Evolutionary conservation across 2,797 vertebrate species (phyloP), one percentile per base, ranked within the genome.

Genomic region (Gallinago nigripennis): DNA sequence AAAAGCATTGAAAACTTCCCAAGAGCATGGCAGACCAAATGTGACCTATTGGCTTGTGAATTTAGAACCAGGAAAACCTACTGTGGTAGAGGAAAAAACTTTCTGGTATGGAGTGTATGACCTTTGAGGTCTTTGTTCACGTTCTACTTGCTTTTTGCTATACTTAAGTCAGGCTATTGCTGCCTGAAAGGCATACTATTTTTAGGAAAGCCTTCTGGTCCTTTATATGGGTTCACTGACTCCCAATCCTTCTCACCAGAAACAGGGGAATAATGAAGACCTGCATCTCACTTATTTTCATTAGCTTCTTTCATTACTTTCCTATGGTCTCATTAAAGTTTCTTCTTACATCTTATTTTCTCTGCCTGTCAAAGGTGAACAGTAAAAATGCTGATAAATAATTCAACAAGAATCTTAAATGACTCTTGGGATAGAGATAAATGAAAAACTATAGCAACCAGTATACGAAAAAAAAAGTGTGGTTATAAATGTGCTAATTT

Each of bases 331-430:
- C 84, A 77, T 95, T 93, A 90, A 90, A 92, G 50, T 86, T 94
- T 93, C 58, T 91, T 68, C 51, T 95, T 96, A 68, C 60, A 56
- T 96, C 85, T 90, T 95, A 77, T 86, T 96, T 96, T 96, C 65
- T 92, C 58, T 91, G 66, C 92, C 90, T 94, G 77, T 96, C 94
- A 94, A 92, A 94, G 80, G 80, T 93, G 94, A 97, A 64, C 72
- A 84, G 85, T 94, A 93, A 94, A 96, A 94, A 90, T 66, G 25
- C 79, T 45, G 37, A 90, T 94, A 97, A 95, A 96, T 94, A 96
- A 91, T 94, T 89, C 80, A 92, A 48, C 27, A 78, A 79, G 92
- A 79, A 31, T 73, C 60, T 73, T 66, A 65, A 89, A 71, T 96
- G 82, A 68, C 57, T 61, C 88, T 88, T 90, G 90, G 65, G 87